A percentile compares a stretch with the other conserved stretches of the same genome.
Evolutionary conservation across 1,140 invertebrate genomes (phyloP).

Genomic region (Temnothorax longispinosus): DNA sequence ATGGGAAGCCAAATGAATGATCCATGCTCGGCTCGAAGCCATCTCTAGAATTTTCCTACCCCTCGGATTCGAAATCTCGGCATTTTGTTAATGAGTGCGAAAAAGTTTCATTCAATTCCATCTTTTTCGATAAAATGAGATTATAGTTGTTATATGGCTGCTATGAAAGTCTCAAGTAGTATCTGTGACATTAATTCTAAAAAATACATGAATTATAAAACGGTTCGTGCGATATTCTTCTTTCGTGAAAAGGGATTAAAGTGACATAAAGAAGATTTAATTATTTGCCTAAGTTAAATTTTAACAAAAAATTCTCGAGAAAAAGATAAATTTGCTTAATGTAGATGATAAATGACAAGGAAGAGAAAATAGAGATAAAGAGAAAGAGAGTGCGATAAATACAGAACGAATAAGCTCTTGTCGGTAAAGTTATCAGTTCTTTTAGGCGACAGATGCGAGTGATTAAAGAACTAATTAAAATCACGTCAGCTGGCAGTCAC

Average conservation of each 20-base stretch:
- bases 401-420: not conserved
- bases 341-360: not conserved
- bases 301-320: not conserved
- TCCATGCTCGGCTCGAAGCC: not conserved
- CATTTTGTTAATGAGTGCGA: not conserved
- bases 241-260: not conserved
- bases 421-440: constrained; percentile 29
- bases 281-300: not conserved
- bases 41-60: not conserved
- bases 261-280: not conserved
- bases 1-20: not conserved
- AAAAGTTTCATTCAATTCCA: not conserved
- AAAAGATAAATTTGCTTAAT: not conserved
- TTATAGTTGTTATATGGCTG: not conserved
- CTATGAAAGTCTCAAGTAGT: not conserved
- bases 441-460: constrained; percentile 44
- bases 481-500: constrained; percentile 29
- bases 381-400: not conserved
- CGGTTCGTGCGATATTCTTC: not conserved
- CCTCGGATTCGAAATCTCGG: not conserved
- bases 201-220: not conserved
- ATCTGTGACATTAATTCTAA: not conserved
- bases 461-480: constrained; percentile 61
- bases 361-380: not conserved
- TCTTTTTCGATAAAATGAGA: not conserved